These are phyloP conservation scores for Setipinna tenuifilis DNA, from an alignment of 2,797 vertebrate genomes.

Conservation along the genomic window DNA sequence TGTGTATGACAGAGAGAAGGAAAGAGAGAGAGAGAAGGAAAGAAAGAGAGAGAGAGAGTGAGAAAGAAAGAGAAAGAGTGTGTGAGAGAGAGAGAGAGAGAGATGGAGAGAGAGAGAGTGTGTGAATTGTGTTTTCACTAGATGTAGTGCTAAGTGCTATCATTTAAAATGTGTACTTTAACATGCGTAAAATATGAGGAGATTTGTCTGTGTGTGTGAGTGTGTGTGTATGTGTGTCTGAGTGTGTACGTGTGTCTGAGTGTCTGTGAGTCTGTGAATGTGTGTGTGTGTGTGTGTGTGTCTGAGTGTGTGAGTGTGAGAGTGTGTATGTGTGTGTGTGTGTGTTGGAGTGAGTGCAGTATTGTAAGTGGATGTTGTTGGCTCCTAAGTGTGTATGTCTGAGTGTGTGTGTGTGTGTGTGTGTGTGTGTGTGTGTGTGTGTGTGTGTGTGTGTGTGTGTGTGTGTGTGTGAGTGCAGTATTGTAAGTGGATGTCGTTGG, in stretches of 20 bases:
- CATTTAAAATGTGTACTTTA: neutral
- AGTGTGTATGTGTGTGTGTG: neutral
- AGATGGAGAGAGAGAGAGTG: no score
- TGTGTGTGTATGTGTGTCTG: conserved; percentile 11
- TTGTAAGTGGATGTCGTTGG: neutral
- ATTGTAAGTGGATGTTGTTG: neutral
- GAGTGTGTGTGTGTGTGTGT: no score
- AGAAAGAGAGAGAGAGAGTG: no score
- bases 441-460: neutral
- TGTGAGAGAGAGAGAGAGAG: no score
- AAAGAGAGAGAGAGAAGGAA: no score
- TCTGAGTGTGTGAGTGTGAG: neutral
- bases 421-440: no score
- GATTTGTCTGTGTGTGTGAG: neutral
- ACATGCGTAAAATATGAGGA: neutral
- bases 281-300: neutral
- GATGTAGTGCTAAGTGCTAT: conserved; percentile 12
- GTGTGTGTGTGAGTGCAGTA: neutral
- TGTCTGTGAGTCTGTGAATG: neutral
- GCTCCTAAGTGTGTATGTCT: no score
- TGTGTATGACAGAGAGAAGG: no score
- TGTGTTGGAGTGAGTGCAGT: neutral
- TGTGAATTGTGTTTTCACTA: neutral
- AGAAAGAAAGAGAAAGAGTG: no score
- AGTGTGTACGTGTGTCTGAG: neutral